phyloP scores from a whole-genome alignment of 2,113 vertebrate genomes.

The Lates calcarifer region DNA sequence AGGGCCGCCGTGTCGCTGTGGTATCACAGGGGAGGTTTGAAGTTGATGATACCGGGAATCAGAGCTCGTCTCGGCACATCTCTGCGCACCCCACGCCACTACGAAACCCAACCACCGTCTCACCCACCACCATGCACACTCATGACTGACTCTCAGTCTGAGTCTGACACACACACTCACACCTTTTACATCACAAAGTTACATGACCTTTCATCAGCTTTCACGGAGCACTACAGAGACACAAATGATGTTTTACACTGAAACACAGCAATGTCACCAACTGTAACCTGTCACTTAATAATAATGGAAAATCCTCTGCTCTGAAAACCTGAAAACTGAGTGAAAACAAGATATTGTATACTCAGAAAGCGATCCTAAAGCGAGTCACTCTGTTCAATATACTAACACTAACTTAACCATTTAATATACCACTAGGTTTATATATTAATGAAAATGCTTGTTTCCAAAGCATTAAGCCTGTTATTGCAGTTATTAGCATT shows the following conservation, averaged over 20 bases:
- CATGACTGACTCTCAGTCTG: constrained; percentile 84
- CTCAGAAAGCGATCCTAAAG: background rate
- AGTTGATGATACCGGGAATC: constrained; percentile 74
- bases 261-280: background rate
- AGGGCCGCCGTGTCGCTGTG: constrained; percentile 67
- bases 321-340: constrained; percentile 16
- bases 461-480: background rate
- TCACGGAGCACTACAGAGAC: constrained; percentile 28
- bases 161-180: constrained; percentile 73
- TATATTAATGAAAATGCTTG: background rate
- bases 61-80: constrained; percentile 53
- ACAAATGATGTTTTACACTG: background rate
- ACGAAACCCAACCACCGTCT: constrained; percentile 75
- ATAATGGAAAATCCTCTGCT: background rate
- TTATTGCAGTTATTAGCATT: background rate
- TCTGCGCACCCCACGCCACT: constrained; percentile 71
- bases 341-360: background rate
- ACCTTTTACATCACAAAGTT: constrained; percentile 51
- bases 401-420: background rate
- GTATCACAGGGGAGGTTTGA: constrained; percentile 75
- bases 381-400: background rate
- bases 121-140: constrained; percentile 73
- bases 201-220: constrained; percentile 72
- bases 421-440: background rate
- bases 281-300: background rate